Evolutionary conservation across 2,797 vertebrate species (phyloP), one percentile per base, ranked within the genome.

Genomic region (Trachurus trachurus): DNA sequence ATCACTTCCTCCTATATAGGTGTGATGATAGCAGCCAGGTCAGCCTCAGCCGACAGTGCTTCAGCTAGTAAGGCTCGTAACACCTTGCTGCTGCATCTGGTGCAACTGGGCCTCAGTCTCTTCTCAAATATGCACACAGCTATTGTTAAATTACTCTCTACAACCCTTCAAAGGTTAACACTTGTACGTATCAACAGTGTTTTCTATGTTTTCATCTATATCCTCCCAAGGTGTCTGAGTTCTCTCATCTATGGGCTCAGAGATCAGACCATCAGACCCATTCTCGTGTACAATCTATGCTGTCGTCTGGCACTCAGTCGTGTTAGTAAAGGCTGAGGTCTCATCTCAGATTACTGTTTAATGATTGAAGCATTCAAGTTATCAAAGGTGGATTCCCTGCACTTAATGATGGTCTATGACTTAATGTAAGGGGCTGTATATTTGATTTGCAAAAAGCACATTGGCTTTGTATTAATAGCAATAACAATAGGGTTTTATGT

Each of bases 161-260:
- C 15, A 31, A 4, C 45, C 1, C 1, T 69, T 0, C 1, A 15
- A 0, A 44, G 50, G 3, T 1, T 65, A 10, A 0, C 47, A 0
- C 0, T 80, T 16, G 7, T 69, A 1, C 75, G 59, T 0, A 0
- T 85, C 5, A 29, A 72, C 1, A 67, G 3, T 37, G 9, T 85
- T n/a, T 1, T 87, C 0, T 87, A 88, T 29, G 45, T 90, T 1
- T 56, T 11, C 6, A 6, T 82, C 8, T 6, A 65, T 12, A 21
- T 90, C 9, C 3, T 89, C 0, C 89, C 90, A 11, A 83, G 80
- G 37, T 89, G 90, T 72, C 69, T 92, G 19, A 87, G 78, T 21
- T 53, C 76, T 26, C 75, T 92, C 0, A 86, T 92, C 42, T 91
- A 92, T 44, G 91, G 85, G 1, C 59, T 91, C n/a, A 86, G 85